Evolutionary conservation across 1,140 invertebrate species (phyloP), one percentile per base, ranked within the genome.

Genomic region (Aphelenchoides avenae): DNA sequence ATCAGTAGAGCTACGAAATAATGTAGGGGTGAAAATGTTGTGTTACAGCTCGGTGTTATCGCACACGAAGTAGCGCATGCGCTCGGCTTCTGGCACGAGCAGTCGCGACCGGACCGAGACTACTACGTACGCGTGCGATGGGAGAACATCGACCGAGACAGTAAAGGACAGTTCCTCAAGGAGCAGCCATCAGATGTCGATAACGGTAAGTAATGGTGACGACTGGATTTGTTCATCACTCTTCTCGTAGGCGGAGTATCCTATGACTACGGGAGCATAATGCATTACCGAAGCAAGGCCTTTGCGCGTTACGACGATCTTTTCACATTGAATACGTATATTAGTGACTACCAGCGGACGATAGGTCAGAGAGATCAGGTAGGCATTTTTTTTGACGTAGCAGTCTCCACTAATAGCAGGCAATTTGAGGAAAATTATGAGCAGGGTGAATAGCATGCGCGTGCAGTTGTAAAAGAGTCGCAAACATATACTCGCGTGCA

Each of bases 11-110:
- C n/a, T 36, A n/a, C 34, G n/a, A 36, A 13, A 36, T 36, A 11
- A 11, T 43, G 7, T 20, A 20, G 9, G 41, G 41, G 9, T 20
- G 18, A 7, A 6, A 43, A 43, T 20, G 30, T 15, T 43, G 41
- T 43, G 36, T 49, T 62, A 52, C 57, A 76, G 76, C 54, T 78
- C 11, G 77, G 77, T n/a, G 75, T 78, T 11, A 78, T 78, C 54
- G 77, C 77, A 13, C 76, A 78, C 55, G 77, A 78, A 52, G 69
- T 78, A 15, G 77, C 76, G 1, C 76, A 78, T 44, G 76, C 77
- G n/a, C 56, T 78, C 13, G 76, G 76, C 7, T 78, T 78, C 48
- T 78, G 76, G 75, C 77, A 77, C 56, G 75, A 77, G 48, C 77
- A 78, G 51, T 62, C 52, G 13, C 27, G 73, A 13, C 75, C 75